A percentile compares a stretch with the other conserved stretches of the same genome.
Conservation (phyloP, 1,140 invertebrate species). For the Neomicropteryx cornuta region DNA sequence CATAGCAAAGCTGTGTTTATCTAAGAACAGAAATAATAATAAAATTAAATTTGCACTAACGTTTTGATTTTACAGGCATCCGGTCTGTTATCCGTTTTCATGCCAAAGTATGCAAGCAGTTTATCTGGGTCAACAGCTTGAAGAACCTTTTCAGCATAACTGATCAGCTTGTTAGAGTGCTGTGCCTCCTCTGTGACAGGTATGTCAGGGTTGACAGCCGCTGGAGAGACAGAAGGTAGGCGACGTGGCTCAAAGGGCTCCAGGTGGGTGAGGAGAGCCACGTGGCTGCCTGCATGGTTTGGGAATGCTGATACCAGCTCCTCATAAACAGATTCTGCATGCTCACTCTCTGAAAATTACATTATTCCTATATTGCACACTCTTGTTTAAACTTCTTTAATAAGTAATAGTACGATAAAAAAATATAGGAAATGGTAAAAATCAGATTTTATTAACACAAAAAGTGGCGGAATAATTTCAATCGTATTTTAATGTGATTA, state of each 20-base stretch:
- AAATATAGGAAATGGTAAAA: no score
- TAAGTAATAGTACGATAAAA: no score
- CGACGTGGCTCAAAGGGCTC: slow-evolving; percentile 9
- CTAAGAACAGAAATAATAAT: background rate
- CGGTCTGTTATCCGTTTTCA: slow-evolving; percentile 63
- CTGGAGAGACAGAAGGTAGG: background rate
- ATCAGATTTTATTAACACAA: no score
- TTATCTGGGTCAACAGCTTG: slow-evolving; percentile 61
- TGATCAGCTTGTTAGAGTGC: no score
- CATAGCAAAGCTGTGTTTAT: background rate
- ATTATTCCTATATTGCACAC: slow-evolving; percentile 5
- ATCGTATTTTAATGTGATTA: no score
- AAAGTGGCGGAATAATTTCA: no score
- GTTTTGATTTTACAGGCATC: slow-evolving; percentile 72
- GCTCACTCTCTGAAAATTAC: slow-evolving; percentile 42
- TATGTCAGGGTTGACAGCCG: background rate
- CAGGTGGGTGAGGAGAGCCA: slow-evolving; percentile 52
- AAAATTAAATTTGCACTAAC: slow-evolving; percentile 30
- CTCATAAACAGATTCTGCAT: slow-evolving; percentile 60
- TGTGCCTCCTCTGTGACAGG: no score
- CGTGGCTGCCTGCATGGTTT: slow-evolving; percentile 61
- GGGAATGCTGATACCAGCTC: slow-evolving; percentile 59
- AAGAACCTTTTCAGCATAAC: slow-evolving; percentile 55
- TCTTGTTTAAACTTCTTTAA: background rate
- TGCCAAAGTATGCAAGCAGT: slow-evolving; percentile 63